Conservation (phyloP, 2,888 invertebrate genomes). For the Pyrgus malvae region DNA sequence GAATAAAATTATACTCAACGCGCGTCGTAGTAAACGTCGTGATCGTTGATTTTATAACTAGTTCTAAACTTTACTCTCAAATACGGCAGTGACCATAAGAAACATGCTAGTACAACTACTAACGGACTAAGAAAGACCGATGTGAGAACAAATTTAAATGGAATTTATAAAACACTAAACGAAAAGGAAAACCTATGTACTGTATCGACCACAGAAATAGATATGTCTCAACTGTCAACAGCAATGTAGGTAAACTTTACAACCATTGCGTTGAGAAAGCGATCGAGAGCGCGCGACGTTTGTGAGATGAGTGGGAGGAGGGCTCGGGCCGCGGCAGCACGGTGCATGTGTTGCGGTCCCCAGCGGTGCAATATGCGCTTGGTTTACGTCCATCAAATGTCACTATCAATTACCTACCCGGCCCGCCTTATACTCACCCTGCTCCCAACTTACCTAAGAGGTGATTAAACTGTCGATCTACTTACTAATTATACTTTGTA, state of each 20-base stretch:
- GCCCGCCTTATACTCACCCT: slow-evolving; percentile 45
- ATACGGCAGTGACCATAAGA: background rate
- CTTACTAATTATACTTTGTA: slow-evolving; percentile 14
- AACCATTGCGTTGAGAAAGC: background rate
- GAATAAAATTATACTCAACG: slow-evolving; percentile 42
- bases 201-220: too few species aligned
- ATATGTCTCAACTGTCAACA: too few species aligned
- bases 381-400: slow-evolving; percentile 73
- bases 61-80: too few species aligned
- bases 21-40: background rate
- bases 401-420: slow-evolving; percentile 73
- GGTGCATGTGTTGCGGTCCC: slow-evolving; percentile 46
- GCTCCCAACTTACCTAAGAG: slow-evolving; percentile 43
- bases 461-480: slow-evolving; percentile 59
- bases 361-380: slow-evolving; percentile 58
- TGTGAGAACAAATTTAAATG: too few species aligned
- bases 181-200: too few species aligned
- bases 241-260: background rate
- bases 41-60: too few species aligned
- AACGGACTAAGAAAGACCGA: too few species aligned
- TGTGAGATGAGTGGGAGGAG: slow-evolving; percentile 1
- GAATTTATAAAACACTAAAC: too few species aligned
- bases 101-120: too few species aligned
- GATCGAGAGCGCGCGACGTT: background rate
- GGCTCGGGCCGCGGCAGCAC: slow-evolving; percentile 8